These are phyloP conservation scores for Corynorhinus townsendii DNA, from an alignment of 2,113 vertebrate species.

Conservation along the genomic window DNA sequence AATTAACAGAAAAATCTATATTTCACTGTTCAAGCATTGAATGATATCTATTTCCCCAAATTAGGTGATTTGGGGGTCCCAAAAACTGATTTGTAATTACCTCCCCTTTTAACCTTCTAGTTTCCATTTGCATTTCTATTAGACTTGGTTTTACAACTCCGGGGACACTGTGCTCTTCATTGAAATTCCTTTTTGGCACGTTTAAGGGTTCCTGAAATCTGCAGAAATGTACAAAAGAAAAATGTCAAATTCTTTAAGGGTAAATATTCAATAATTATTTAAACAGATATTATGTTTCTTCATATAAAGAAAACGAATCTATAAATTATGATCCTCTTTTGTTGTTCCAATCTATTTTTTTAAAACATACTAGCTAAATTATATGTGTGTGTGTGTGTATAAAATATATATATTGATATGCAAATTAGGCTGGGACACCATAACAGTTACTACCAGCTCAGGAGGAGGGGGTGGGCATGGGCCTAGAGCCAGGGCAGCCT, in stretches of 20 bases:
- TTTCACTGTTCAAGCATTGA: neutral
- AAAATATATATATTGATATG: no score
- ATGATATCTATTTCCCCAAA: neutral
- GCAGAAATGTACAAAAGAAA: conserved; percentile 2
- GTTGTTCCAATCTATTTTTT: neutral
- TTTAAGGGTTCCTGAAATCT: conserved; percentile 88
- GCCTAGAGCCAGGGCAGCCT: no score
- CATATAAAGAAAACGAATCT: neutral
- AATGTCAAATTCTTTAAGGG: neutral
- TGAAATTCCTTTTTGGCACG: conserved; percentile 86
- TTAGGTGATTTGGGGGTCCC: neutral
- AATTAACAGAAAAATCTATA: neutral
- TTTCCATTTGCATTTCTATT: conserved; percentile 75
- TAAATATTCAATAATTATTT: neutral
- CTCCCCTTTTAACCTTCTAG: conserved; percentile 82
- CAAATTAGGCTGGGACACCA: no score
- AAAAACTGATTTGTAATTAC: conserved; percentile 73
- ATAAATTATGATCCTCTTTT: neutral
- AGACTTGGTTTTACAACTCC: conserved; percentile 77
- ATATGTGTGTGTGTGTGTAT: no score
- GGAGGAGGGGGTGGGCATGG: no score
- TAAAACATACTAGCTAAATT: no score
- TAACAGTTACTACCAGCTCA: no score
- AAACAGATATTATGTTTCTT: neutral
- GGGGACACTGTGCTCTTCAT: conserved; percentile 75